Evolutionary conservation across 2,888 invertebrate genomes (phyloP).

Genomic region (Apotomis capreana): DNA sequence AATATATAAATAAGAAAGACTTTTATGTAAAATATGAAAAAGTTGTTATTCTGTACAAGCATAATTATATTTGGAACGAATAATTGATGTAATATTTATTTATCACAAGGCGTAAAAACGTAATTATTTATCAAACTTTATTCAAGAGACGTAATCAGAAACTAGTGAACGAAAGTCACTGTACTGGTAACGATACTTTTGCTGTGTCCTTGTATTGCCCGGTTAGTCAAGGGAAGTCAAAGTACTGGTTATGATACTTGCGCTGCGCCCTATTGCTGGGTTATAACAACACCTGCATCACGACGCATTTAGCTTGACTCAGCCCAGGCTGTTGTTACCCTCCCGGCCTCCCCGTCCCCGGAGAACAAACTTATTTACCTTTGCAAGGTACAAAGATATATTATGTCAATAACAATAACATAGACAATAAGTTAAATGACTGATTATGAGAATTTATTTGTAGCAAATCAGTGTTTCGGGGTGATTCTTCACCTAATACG

Average conservation of each 20-base stretch:
- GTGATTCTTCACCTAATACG: no score
- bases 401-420: neutral
- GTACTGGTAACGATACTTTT: neutral
- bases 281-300: neutral
- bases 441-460: neutral
- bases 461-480: no score
- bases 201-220: neutral
- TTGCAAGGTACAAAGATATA: neutral
- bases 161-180: neutral
- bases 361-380: neutral
- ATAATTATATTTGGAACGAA: no score
- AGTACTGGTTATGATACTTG: neutral
- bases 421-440: neutral
- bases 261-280: conserved; percentile 1
- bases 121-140: no score
- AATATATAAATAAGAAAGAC: no score
- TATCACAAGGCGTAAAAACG: no score
- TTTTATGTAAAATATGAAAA: no score
- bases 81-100: no score
- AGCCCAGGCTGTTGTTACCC: neutral
- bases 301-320: conserved; percentile 7
- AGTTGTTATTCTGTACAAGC: no score
- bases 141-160: no score
- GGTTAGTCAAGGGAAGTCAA: no score
- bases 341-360: neutral